These are phyloP conservation scores for Morone saxatilis DNA, from an alignment of 2,113 vertebrate species.

Conservation along the genomic window DNA sequence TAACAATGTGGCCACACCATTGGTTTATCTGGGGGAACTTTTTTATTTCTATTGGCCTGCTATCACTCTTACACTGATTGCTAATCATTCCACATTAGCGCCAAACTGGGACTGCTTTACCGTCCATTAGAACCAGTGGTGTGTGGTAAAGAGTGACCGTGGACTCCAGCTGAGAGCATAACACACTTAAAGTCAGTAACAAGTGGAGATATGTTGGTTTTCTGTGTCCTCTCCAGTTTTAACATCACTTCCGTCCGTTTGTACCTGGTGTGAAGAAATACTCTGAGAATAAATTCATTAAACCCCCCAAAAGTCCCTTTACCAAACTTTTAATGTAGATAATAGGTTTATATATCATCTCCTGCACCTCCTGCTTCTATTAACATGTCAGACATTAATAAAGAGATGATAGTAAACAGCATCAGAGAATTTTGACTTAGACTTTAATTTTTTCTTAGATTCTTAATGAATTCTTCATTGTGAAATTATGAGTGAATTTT, in stretches of 20 bases:
- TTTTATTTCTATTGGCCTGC: conserved; percentile 72
- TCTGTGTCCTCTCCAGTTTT: neutral
- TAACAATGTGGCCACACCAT: conserved; percentile 77
- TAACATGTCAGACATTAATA: too few species aligned
- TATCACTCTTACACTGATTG: conserved; percentile 56
- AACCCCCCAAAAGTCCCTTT: neutral
- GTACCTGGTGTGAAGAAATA: neutral
- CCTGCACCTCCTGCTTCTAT: too few species aligned
- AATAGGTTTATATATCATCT: neutral
- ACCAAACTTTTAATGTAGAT: neutral
- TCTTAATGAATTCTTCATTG: neutral
- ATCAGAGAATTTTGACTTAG: too few species aligned
- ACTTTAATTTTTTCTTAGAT: too few species aligned
- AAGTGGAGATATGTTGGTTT: neutral
- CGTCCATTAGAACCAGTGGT: neutral
- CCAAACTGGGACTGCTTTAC: conserved; percentile 25
- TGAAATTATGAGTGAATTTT: neutral
- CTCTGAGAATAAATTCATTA: neutral
- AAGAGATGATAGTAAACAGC: neutral
- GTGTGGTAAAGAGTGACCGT: neutral
- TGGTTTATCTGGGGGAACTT: conserved; percentile 69
- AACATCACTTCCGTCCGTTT: neutral
- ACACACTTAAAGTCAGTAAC: neutral
- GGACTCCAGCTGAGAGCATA: conserved; percentile 1
- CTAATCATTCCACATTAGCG: conserved; percentile 67